Conservation (phyloP, 1,140 invertebrate genomes). For the Drosophila neocordata region DNA sequence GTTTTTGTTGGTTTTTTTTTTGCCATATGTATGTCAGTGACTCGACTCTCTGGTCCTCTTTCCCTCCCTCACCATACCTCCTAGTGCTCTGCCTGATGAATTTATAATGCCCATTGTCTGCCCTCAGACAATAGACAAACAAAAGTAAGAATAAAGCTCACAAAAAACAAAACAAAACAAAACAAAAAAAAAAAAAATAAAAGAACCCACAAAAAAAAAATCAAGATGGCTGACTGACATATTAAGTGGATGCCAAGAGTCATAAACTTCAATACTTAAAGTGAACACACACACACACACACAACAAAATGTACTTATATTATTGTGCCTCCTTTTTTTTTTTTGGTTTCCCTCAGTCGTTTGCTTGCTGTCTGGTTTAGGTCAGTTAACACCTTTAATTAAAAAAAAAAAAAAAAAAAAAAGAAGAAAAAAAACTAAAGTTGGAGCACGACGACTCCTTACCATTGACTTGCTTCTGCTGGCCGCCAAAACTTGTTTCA, state of each 20-base stretch:
- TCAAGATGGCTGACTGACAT: conserved; percentile 59
- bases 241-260: conserved; percentile 50
- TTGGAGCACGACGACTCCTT: conserved; percentile 5
- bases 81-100: conserved; percentile 67
- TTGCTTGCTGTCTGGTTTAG: conserved; percentile 25
- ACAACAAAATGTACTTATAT: conserved; percentile 36
- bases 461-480: conserved; percentile 4
- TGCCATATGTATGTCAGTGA: conserved; percentile 36
- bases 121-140: conserved; percentile 68
- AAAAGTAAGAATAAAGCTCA: conserved; percentile 43
- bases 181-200: not conserved
- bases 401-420: conserved; percentile 41
- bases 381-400: conserved; percentile 68
- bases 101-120: conserved; percentile 79
- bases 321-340: not conserved
- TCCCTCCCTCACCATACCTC: too few relatives aligned
- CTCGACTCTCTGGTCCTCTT: not conserved
- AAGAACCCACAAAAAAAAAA: conserved; percentile 26
- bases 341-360: not conserved
- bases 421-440: not conserved
- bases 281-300: conserved; percentile 27
- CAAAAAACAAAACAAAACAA: not conserved
- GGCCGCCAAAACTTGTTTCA: conserved; percentile 41
- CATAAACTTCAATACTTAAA: conserved; percentile 60
- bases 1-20: not conserved